Evolutionary conservation across 1,140 invertebrate genomes (phyloP), one percentile per base, ranked within the genome.

Genomic region (Lepidurus couesii): DNA sequence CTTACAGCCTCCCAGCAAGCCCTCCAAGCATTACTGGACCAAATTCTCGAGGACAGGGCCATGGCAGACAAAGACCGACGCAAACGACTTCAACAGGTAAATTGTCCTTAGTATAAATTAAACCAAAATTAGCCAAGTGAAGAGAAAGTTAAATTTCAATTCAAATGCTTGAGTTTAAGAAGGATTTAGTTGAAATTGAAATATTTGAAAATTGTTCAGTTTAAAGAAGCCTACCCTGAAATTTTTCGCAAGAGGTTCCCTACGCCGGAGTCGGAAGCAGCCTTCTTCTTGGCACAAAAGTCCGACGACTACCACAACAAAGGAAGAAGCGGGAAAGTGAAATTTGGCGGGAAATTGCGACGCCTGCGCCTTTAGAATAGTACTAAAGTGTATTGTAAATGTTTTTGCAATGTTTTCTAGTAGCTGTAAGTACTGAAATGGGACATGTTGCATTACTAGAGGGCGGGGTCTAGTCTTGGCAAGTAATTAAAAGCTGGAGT

Each of bases 41-140:
- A 80, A 13, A 80, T 80, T 44, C 21, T 80, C n/a, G 75, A 80
- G 34, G 43, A 80, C 73, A 44, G 44, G 34, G 77, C 77, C n/a
- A 77, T 80, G 79, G 21, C 75, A 42, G 21, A 65, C 11, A 80
- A 78, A 26, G 79, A 80, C 1, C 77, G 77, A 77, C 75, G 76
- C 8, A 80, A 80, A 45, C 65, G 76, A 74, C 73, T 80, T 16
- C 73, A 77, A 73, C 79, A 77, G 74, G 79, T 80, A 77, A 7
- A 42, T 77, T 24, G n/a, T 10, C 42, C n/a, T 65, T 3, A 47
- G 3, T 11, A 47, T 11, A 10, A 47, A 47, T 11, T 3, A 47
- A 47, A 47, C 45, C 10, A 47, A 4, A 47, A 9, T 34, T 34
- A 34, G 34, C 2, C 2, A 3, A 34, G 4, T 34, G 34, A 34